Conservation (phyloP, 1,140 invertebrate genomes). For the Heliconius melpomene region DNA sequence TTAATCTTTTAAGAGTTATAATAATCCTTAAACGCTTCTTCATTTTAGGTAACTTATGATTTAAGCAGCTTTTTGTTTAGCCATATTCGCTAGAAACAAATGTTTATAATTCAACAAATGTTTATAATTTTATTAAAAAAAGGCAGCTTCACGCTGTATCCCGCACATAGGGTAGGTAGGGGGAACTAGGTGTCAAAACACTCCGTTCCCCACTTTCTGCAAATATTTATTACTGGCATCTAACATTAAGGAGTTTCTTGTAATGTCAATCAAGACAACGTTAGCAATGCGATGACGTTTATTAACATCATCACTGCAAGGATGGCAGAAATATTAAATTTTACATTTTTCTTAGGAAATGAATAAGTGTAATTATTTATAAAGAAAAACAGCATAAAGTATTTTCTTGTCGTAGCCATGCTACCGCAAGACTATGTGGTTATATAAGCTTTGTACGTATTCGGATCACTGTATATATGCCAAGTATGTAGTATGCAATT, state of each 20-base stretch:
- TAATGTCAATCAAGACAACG: background rate
- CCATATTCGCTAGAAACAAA: too few species aligned
- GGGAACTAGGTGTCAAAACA: too few species aligned
- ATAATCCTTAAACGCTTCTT: constrained; percentile 18
- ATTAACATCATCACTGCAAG: background rate
- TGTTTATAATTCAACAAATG: background rate
- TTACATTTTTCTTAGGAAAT: background rate
- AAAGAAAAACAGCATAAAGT: background rate
- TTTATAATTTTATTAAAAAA: too few species aligned
- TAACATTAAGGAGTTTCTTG: background rate
- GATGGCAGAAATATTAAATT: background rate
- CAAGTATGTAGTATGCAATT: constrained; percentile 28
- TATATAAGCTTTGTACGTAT: constrained; percentile 43
- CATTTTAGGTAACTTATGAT: background rate
- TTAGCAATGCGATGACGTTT: background rate
- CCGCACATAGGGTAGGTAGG: too few species aligned
- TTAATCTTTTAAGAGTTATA: constrained; percentile 24
- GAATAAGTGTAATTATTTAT: background rate
- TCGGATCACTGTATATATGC: constrained; percentile 49
- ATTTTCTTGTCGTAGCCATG: background rate
- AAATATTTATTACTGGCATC: background rate
- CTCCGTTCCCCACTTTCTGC: too few species aligned
- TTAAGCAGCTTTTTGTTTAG: background rate
- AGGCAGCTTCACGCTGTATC: too few species aligned
- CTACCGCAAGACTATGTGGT: background rate